phyloP scores from a whole-genome alignment of 1,140 invertebrate species.

The Eupristina koningsbergeri region DNA sequence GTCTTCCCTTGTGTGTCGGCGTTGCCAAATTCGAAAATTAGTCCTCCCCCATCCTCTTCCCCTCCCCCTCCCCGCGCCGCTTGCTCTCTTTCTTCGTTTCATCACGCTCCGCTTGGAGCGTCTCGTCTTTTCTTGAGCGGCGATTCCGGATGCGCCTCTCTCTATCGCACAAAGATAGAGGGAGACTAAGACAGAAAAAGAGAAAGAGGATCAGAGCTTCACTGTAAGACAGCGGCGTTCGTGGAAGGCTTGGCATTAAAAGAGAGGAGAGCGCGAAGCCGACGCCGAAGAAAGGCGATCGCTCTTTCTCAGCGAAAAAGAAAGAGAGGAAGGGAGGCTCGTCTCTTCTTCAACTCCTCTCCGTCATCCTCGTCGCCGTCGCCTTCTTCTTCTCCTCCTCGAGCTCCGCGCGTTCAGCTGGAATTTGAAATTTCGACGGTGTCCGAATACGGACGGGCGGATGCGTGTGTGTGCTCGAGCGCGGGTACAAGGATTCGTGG shows the following conservation, averaged over 20 bases:
- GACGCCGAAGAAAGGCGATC: conserved; percentile 45
- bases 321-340: neutral
- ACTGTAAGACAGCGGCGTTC: conserved; percentile 36
- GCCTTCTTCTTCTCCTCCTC: neutral
- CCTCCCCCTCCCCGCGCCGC: too few relatives aligned
- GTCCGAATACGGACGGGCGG: neutral
- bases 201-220: neutral
- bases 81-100: conserved; percentile 4
- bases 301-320: conserved; percentile 27
- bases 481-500: conserved; percentile 5
- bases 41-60: conserved; percentile 39
- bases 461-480: neutral
- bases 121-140: conserved; percentile 29
- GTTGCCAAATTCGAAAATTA: conserved; percentile 54
- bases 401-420: conserved; percentile 12
- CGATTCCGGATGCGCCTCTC: conserved; percentile 37
- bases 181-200: neutral
- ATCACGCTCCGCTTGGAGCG: neutral
- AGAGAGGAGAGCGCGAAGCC: conserved; percentile 26
- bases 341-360: conserved; percentile 13
- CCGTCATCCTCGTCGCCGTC: conserved; percentile 2
- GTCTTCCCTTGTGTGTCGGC: conserved; percentile 31
- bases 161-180: neutral
- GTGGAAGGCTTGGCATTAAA: conserved; percentile 47
- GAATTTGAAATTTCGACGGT: conserved; percentile 42